phyloP scores from a whole-genome alignment of 2,888 invertebrate species.

The Athripsodes cinereus region DNA sequence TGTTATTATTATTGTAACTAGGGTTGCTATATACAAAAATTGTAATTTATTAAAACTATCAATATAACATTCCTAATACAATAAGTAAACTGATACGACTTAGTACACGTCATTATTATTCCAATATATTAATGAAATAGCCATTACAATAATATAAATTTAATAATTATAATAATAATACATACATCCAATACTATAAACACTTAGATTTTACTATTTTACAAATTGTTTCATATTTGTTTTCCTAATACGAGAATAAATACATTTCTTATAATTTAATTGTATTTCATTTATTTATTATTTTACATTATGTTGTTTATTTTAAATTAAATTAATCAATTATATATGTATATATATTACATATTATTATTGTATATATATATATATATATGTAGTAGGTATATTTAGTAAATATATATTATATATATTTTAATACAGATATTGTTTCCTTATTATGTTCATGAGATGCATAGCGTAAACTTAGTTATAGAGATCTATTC shows the following conservation, averaged over 20 bases:
- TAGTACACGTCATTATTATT: conserved; percentile 8
- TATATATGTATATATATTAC: background rate
- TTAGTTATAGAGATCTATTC: conserved; percentile 1
- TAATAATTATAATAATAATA: conserved; percentile 9
- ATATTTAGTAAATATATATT: background rate
- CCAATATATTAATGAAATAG: conserved; percentile 6
- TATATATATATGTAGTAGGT: conserved; percentile 29
- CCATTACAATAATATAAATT: conserved; percentile 14
- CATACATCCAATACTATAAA: conserved; percentile 34
- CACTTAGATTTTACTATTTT: conserved; percentile 47
- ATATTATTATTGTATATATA: conserved; percentile 31
- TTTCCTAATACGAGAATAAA: conserved; percentile 28
- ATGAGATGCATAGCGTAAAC: conserved; percentile 26
- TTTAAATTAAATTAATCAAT: background rate
- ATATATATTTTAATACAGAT: background rate
- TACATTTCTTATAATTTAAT: conserved; percentile 27
- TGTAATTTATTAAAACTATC: no score
- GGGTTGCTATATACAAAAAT: background rate
- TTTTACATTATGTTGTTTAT: conserved; percentile 13
- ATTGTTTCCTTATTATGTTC: conserved; percentile 21
- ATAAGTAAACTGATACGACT: conserved; percentile 6
- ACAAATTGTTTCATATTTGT: conserved; percentile 26
- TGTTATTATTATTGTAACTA: background rate
- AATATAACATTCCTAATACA: no score
- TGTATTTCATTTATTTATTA: conserved; percentile 13